Percentiles rank a stretch among this genome's conserved stretches.
These are phyloP conservation scores for Therioaphis trifolii DNA, from an alignment of 2,888 invertebrate species.

Conservation along the genomic window DNA sequence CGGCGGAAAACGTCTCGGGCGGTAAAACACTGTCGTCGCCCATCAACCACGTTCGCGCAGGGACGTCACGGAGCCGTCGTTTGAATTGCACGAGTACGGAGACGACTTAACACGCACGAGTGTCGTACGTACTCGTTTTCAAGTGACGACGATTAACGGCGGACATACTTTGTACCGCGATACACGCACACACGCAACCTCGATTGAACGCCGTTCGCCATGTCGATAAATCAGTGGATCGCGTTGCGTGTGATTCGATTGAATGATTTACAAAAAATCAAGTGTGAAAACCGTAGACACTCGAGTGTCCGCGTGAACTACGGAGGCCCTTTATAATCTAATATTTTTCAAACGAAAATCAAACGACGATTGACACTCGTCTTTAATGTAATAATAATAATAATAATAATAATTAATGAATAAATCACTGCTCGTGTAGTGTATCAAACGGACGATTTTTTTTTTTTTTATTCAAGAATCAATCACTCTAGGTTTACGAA, in stretches of 20 bases:
- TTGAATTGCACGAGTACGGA: too few species aligned
- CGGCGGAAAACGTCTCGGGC: too few species aligned
- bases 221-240: conserved; percentile 40
- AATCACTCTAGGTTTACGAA: too few species aligned
- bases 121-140: conserved; percentile 35
- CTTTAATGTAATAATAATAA: background rate
- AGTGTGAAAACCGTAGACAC: conserved; percentile 32
- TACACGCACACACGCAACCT: too few species aligned
- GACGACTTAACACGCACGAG: too few species aligned
- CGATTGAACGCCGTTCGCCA: background rate
- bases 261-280: conserved; percentile 29
- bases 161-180: background rate
- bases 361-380: conserved; percentile 4
- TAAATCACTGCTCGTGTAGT: too few species aligned
- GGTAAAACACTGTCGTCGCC: too few species aligned
- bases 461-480: too few species aligned
- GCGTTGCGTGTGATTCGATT: conserved; percentile 11
- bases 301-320: background rate
- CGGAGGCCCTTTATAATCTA: background rate
- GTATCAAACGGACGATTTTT: too few species aligned
- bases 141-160: conserved; percentile 30
- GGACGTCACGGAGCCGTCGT: too few species aligned
- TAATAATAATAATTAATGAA: background rate
- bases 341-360: background rate
- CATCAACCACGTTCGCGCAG: too few species aligned